Conservation (phyloP, 2,888 invertebrate species). For the Achlya flavicornis region DNA sequence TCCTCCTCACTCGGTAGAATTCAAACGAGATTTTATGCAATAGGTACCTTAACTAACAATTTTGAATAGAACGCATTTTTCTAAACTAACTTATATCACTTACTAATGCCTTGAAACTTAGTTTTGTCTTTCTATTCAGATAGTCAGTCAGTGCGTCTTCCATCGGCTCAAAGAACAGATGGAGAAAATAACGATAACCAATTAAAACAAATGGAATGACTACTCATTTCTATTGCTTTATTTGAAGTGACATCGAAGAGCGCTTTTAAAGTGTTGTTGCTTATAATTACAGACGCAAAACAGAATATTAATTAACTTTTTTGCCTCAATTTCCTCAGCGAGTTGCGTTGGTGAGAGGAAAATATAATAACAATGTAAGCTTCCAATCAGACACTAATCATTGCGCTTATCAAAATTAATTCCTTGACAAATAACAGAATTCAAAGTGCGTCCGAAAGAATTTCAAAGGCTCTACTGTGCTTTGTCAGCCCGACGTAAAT, state of each 20-base stretch:
- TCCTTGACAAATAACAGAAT: constrained; percentile 12
- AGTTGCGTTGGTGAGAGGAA: constrained; percentile 25
- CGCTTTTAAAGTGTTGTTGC: neutral
- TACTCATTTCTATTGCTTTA: constrained; percentile 18
- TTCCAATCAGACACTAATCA: constrained; percentile 62
- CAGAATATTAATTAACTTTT: constrained; percentile 46
- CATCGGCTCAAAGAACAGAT: neutral
- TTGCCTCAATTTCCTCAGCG: constrained; percentile 31
- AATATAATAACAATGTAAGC: constrained; percentile 63
- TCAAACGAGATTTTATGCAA: neutral
- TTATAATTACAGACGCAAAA: constrained; percentile 29
- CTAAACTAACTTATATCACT: neutral
- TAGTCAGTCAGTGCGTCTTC: neutral
- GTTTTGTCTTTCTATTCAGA: neutral
- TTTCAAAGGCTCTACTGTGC: neutral
- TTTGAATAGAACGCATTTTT: too few species aligned
- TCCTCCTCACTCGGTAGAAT: neutral
- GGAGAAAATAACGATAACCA: constrained; percentile 2
- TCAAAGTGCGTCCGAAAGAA: neutral
- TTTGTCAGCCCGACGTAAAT: neutral
- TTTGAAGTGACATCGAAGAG: constrained; percentile 15
- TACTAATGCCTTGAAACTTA: neutral
- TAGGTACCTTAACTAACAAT: too few species aligned
- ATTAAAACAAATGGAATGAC: constrained; percentile 16
- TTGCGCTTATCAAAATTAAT: constrained; percentile 23